These are phyloP conservation scores for Octonoba sinensis DNA, from an alignment of 2,888 invertebrate species.

Conservation along the genomic window DNA sequence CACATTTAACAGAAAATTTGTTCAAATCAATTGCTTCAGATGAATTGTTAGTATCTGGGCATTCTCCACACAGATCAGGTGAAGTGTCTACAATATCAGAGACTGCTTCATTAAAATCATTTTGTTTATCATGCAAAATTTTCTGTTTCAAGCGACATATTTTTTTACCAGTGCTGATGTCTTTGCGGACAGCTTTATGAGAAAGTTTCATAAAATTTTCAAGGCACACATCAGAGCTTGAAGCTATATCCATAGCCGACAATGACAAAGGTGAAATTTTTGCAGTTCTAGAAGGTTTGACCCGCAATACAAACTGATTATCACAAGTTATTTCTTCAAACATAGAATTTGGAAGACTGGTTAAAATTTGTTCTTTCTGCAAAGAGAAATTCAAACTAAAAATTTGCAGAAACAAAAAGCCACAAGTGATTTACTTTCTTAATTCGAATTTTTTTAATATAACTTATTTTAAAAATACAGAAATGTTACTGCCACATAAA, in stretches of 20 bases:
- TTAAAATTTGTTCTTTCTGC: conserved; percentile 58
- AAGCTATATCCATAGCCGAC: conserved; percentile 62
- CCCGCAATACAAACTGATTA: conserved; percentile 50
- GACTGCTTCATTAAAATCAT: conserved; percentile 25
- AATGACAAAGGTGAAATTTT: conserved; percentile 61
- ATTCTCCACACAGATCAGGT: conserved; percentile 2
- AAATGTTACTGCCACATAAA: no score
- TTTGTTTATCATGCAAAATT: conserved; percentile 32
- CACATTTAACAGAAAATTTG: no score
- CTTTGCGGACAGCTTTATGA: conserved; percentile 38
- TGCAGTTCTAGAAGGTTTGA: conserved; percentile 64
- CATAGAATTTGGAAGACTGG: conserved; percentile 44
- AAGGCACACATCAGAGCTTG: conserved; percentile 66
- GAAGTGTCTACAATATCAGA: conserved; percentile 13
- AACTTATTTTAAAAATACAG: no score
- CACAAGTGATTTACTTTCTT: no score
- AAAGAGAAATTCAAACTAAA: conserved; percentile 15
- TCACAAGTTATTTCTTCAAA: conserved; percentile 40
- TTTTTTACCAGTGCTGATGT: conserved; percentile 42
- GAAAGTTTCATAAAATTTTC: conserved; percentile 65
- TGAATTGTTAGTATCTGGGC: no score
- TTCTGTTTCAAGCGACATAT: conserved; percentile 47
- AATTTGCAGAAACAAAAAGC: background rate
- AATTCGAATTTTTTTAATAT: no score
- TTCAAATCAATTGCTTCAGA: no score